Evolutionary conservation across 2,113 vertebrate species (phyloP).

Genomic region (Ancistrus triradiatus): DNA sequence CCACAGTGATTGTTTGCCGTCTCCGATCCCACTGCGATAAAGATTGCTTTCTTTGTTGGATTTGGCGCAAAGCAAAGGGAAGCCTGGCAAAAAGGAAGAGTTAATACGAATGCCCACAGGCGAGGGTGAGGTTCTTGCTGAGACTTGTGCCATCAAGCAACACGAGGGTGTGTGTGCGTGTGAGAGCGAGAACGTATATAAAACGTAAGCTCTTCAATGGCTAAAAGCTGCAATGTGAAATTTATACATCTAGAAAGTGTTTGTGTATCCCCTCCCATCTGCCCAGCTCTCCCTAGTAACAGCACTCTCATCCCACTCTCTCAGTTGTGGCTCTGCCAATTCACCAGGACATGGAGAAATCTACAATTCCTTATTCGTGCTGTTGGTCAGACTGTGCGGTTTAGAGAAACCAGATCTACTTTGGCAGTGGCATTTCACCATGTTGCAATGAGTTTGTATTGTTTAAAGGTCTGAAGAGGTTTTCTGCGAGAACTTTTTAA

Average conservation of each 20-base stretch:
- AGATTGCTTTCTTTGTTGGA: constrained; percentile 57
- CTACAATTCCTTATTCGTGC: not conserved
- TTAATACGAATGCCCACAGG: constrained; percentile 32
- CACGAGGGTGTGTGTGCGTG: constrained; percentile 6
- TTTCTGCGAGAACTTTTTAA: not conserved
- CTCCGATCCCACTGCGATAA: constrained; percentile 60
- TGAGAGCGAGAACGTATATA: constrained; percentile 19
- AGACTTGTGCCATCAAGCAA: constrained; percentile 29
- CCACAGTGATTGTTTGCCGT: constrained; percentile 58
- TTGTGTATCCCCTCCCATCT: constrained; percentile 4
- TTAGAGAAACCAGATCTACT: too few relatives aligned
- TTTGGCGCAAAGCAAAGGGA: constrained; percentile 34
- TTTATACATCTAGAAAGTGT: constrained; percentile 5
- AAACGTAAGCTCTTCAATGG: constrained; percentile 33
- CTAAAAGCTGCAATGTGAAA: constrained; percentile 21
- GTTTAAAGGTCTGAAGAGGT: too few relatives aligned
- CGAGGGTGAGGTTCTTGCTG: constrained; percentile 9
- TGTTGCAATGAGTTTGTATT: too few relatives aligned
- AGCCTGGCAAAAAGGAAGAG: constrained; percentile 38
- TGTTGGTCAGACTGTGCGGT: not conserved
- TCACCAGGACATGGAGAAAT: constrained; percentile 12
- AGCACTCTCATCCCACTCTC: constrained; percentile 30
- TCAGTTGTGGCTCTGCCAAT: constrained; percentile 14
- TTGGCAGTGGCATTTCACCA: too few relatives aligned
- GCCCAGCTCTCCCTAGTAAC: constrained; percentile 36